These are phyloP conservation scores for Papilio helenus DNA, from an alignment of 1,140 invertebrate species.

Conservation along the genomic window DNA sequence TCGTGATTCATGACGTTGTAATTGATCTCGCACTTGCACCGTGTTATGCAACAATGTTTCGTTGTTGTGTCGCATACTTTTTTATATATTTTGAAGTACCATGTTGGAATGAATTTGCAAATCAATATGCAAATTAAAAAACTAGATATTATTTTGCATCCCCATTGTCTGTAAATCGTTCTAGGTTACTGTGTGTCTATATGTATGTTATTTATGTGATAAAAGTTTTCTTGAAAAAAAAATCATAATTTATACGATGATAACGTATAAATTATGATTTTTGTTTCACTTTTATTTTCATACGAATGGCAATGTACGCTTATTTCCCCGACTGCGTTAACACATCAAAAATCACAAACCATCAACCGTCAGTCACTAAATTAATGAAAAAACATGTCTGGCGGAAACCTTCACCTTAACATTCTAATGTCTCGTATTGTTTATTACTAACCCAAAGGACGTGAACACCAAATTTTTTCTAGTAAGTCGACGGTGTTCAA, in stretches of 20 bases:
- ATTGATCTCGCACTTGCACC: slow-evolving; percentile 11
- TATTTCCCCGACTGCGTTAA: no score
- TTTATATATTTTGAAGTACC: not conserved
- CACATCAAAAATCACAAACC: not conserved
- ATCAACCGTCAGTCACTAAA: not conserved
- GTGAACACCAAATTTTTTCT: slow-evolving; percentile 57
- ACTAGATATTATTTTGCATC: no score
- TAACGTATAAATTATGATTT: no score
- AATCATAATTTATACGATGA: no score
- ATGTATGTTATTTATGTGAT: no score
- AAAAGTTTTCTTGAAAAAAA: no score
- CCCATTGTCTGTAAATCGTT: no score
- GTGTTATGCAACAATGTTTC: slow-evolving; percentile 3
- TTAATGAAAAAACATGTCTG: not conserved
- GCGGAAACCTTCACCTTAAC: slow-evolving; percentile 15
- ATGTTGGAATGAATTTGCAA: not conserved
- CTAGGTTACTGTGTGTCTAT: no score
- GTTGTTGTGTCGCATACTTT: not conserved
- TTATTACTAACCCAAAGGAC: slow-evolving; percentile 37
- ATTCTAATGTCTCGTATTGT: slow-evolving; percentile 30
- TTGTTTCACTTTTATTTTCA: no score
- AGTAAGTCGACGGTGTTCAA: slow-evolving; percentile 60
- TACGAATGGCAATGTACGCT: no score
- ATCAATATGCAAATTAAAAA: not conserved
- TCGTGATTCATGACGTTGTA: slow-evolving; percentile 24